A percentile compares a stretch with the other conserved stretches of the same genome.
phyloP scores from a whole-genome alignment of 2,888 invertebrate species.

The Parascotia fuliginaria region DNA sequence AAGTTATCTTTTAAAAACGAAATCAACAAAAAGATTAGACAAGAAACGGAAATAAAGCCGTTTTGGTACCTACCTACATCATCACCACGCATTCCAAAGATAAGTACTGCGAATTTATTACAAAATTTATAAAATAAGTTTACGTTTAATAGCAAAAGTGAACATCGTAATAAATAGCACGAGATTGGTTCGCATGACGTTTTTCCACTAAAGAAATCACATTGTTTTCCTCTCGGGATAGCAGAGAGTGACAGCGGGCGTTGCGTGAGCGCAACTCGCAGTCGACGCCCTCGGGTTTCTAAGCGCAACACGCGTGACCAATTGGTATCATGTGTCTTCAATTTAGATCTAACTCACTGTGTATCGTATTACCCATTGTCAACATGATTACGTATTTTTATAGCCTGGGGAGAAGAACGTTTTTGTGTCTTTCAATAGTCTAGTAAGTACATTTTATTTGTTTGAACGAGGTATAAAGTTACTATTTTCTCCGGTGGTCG shows the following conservation, averaged over 20 bases:
- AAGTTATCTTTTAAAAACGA: neutral
- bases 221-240: slow-evolving; percentile 72
- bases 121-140: neutral
- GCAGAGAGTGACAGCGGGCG: slow-evolving; percentile 69
- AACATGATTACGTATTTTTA: slow-evolving; percentile 37
- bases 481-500: no score
- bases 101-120: neutral
- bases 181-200: slow-evolving; percentile 45
- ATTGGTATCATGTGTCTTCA: slow-evolving; percentile 65
- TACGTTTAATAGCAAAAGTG: slow-evolving; percentile 35
- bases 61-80: neutral
- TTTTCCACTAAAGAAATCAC: slow-evolving; percentile 69
- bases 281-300: slow-evolving; percentile 76
- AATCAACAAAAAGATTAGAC: slow-evolving; percentile 3
- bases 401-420: slow-evolving; percentile 7
- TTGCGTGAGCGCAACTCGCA: slow-evolving; percentile 60
- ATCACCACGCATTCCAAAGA: slow-evolving; percentile 1
- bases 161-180: slow-evolving; percentile 21
- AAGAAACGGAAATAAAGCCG: slow-evolving; percentile 9
- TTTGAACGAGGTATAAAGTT: no score
- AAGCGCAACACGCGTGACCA: slow-evolving; percentile 73
- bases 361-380: slow-evolving; percentile 46
- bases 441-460: no score
- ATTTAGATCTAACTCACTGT: slow-evolving; percentile 54
- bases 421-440: slow-evolving; percentile 4